Evolutionary conservation across 1,140 invertebrate species (phyloP).

Genomic region (Zaprionus taronus): DNA sequence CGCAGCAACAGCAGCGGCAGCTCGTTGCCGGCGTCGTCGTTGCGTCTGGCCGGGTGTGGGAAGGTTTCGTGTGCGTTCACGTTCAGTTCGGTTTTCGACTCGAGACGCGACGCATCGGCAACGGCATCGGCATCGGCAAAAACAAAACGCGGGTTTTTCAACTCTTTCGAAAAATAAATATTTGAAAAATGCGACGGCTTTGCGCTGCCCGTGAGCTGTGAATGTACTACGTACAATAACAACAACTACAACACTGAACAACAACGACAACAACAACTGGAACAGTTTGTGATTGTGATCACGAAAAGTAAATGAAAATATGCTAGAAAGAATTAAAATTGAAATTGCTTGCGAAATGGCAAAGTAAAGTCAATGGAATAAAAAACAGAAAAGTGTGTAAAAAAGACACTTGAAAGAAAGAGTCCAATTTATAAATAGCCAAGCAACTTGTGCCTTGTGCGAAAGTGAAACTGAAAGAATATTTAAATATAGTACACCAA

Average conservation of each 20-base stretch:
- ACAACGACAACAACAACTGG: background rate
- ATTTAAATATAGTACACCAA: constrained; percentile 14
- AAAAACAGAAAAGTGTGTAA: constrained; percentile 4
- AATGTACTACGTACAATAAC: constrained; percentile 3
- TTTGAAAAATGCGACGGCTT: constrained; percentile 43
- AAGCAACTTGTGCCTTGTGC: constrained; percentile 18
- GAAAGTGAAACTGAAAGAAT: constrained; percentile 31
- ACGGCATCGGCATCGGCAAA: constrained; percentile 22
- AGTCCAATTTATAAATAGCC: constrained; percentile 33
- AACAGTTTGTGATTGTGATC: constrained; percentile 7
- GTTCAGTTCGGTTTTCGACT: constrained; percentile 74
- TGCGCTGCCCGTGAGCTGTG: constrained; percentile 22
- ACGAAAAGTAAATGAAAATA: constrained; percentile 2
- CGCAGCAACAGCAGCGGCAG: constrained; percentile 4
- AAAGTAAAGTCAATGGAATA: constrained; percentile 4
- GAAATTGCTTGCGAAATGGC: background rate
- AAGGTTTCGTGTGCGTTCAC: constrained; percentile 29
- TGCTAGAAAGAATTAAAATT: background rate
- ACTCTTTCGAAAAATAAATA: constrained; percentile 27
- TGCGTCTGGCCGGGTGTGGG: constrained; percentile 38
- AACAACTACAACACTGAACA: constrained; percentile 8
- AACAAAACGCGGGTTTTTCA: constrained; percentile 39
- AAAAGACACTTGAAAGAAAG: background rate
- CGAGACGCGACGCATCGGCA: constrained; percentile 48
- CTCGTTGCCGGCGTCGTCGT: constrained; percentile 40